Base-by-base conservation (phyloP, 1,140 invertebrate genomes). In the Sinonovacula constricta region DNA sequence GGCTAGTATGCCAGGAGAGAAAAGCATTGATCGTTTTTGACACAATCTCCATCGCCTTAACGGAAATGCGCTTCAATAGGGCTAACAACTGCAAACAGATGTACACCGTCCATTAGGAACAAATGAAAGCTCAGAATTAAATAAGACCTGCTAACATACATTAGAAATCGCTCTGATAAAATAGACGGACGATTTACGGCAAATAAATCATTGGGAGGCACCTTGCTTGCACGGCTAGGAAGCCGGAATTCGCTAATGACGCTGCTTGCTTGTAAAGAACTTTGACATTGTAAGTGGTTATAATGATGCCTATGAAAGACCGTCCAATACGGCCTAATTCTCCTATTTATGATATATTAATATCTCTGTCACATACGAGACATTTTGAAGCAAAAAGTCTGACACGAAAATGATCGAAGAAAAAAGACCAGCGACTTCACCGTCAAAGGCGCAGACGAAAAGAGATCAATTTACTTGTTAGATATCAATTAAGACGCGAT, bases 401-500 rank as follows among this genome's bases (percentile, higher is more conserved):
- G 72, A 76, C 72, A 76, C 72, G 53, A 45, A 76, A 76, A 76
- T 76, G 63, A 65, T 51, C 34, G 22, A 59, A 49, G 49, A 76
- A 66, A 66, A 67, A 66, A 54, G 54, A 65, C 66, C 56, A 76
- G 63, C 36, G 67, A 76, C 66, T 76, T 39, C 66, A 51, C 31
- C 72, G 72, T 39, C 34, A 34, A 60, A 66, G 28, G 22, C 14
- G 22, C 28, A 34, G 51, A 59, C 22, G 72, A 76, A 65, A 65
- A 56, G 51, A 45, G 51, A 76, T 76, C 72, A 76, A 67, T 59
- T 76, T 67, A 57, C 72, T 67, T 76, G 63, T 75, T 26, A 56
- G 63, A 76, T 76, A 76, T 76, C 72, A 76, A 76, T 76, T 76
- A 76, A 65, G 39, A 36, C 7, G 18, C 18, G 39, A 45, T 45